Conservation (phyloP, 2,797 vertebrate species). For the Aselliscus stoliczkanus region DNA sequence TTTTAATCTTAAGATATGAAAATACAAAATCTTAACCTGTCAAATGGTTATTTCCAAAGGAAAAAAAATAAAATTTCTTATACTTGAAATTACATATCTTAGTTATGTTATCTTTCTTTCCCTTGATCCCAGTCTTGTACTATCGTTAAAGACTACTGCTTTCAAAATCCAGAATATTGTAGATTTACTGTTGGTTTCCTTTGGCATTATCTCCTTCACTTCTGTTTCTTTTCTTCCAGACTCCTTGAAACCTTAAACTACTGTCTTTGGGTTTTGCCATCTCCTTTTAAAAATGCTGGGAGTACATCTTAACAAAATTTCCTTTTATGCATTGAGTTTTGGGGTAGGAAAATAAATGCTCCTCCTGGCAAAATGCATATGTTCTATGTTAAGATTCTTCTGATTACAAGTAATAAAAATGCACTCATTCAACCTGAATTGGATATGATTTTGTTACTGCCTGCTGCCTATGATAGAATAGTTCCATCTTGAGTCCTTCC, state of each 20-base stretch:
- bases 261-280: background rate
- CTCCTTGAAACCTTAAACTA: constrained; percentile 4
- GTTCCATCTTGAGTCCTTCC: background rate
- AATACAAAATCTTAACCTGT: background rate
- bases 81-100: background rate
- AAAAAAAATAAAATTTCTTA: background rate
- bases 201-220: background rate
- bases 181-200: background rate
- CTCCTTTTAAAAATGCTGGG: background rate
- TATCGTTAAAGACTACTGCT: background rate
- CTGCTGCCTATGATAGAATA: background rate
- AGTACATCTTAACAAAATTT: background rate
- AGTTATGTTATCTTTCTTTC: background rate
- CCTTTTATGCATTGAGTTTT: background rate
- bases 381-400: background rate
- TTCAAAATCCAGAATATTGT: background rate
- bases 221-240: background rate
- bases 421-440: background rate
- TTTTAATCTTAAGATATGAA: background rate
- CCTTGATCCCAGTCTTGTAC: background rate
- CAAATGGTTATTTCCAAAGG: background rate
- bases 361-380: background rate
- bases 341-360: background rate
- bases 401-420: background rate
- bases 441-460: background rate